Percentiles rank a stretch among this genome's conserved stretches.
Evolutionary conservation across 92 coral and sea anemone genomes (phyloP).

Genomic region (Porites cylindrica): DNA sequence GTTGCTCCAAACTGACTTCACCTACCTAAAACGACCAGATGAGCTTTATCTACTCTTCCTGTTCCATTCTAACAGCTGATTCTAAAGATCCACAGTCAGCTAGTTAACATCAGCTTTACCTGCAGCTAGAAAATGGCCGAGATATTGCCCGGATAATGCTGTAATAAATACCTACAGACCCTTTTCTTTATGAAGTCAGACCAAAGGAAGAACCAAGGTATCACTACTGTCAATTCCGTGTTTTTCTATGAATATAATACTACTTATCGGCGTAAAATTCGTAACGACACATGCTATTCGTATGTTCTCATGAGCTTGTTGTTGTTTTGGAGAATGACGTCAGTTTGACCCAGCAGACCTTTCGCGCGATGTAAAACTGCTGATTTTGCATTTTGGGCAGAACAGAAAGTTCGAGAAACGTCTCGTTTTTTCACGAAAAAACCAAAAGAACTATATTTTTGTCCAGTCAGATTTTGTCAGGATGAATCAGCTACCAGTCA

Average conservation of each 20-base stretch:
- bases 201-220: constrained; percentile 99
- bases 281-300: constrained; percentile 20
- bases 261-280: constrained; percentile 21
- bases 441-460: background rate
- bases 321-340: constrained; percentile 86
- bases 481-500: background rate
- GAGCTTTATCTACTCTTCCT: constrained; percentile 96
- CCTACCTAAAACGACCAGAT: constrained; percentile 94
- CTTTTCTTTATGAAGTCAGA: constrained; percentile 99
- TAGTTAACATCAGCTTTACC: constrained; percentile 97
- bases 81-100: constrained; percentile 95
- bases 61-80: constrained; percentile 70
- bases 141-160: constrained; percentile 68
- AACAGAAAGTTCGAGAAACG: background rate
- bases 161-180: constrained; percentile 98
- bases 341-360: constrained; percentile 52
- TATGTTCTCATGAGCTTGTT: constrained; percentile 66
- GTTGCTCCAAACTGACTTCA: background rate
- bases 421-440: constrained; percentile 13
- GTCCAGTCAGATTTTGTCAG: constrained; percentile 29
- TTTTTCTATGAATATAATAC: background rate
- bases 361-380: constrained; percentile 18
- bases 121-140: constrained; percentile 94
- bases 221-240: constrained; percentile 53
- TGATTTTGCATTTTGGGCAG: constrained; percentile 2